phyloP scores from a whole-genome alignment of 2,113 vertebrate species.

The Trogon surrucura region DNA sequence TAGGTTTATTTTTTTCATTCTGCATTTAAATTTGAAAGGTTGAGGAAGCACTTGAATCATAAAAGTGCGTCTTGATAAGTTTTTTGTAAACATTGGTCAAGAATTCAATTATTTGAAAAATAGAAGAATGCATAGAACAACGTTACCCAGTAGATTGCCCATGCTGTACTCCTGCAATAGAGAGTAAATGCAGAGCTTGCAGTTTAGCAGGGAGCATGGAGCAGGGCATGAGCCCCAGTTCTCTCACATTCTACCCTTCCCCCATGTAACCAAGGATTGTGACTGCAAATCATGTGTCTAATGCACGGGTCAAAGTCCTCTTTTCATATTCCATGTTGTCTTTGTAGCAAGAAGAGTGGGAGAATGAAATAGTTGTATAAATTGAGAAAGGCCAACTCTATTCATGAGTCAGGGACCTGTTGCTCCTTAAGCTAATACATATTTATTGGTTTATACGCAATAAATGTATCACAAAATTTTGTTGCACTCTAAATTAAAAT shows the following conservation, averaged over 20 bases:
- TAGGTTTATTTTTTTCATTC: not conserved
- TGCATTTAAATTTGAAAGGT: not conserved
- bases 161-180: not conserved
- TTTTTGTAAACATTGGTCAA: rapidly evolving
- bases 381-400: not conserved
- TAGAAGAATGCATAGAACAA: not conserved
- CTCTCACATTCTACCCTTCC: not conserved
- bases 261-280: not conserved
- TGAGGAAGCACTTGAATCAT: not conserved
- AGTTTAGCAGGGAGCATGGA: not conserved
- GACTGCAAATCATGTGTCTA: not conserved
- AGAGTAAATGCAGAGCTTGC: not conserved
- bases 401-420: not conserved
- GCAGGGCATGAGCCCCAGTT: not conserved
- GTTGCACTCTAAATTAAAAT: not conserved
- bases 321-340: not conserved
- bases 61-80: not conserved
- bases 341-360: not conserved
- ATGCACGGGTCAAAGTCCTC: not conserved
- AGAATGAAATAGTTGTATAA: not conserved
- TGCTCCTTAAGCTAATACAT: not conserved
- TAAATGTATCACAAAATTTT: not conserved
- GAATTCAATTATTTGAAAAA: not conserved
- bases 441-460: not conserved
- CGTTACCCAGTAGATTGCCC: not conserved